phyloP scores from a whole-genome alignment of 2,888 invertebrate genomes.

The Conistra vaccinii region DNA sequence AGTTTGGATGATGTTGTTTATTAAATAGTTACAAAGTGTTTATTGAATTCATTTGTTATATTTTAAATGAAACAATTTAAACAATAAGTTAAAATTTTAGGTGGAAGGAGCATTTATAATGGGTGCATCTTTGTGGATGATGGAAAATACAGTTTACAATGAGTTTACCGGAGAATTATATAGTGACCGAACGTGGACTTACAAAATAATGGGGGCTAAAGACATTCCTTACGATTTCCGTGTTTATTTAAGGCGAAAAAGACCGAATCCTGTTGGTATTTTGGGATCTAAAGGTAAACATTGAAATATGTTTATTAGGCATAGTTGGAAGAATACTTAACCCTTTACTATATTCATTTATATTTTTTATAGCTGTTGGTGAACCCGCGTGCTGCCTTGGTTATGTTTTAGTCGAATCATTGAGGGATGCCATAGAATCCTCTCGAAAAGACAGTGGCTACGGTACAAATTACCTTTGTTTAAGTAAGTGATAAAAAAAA shows the following conservation, averaged over 20 bases:
- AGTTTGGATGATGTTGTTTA: not conserved
- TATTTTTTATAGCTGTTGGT: conserved; percentile 67
- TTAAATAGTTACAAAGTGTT: not conserved
- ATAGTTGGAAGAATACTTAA: not conserved
- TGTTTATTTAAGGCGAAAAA: conserved; percentile 70
- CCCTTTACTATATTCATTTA: not conserved
- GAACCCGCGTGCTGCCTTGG: conserved; percentile 73
- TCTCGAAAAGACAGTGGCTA: conserved; percentile 72
- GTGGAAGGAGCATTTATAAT: conserved; percentile 92
- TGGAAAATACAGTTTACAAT: conserved; percentile 72
- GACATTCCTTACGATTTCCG: conserved; percentile 77
- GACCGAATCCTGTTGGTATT: conserved; percentile 76
- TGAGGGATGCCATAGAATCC: conserved; percentile 71
- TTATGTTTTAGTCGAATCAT: conserved; percentile 71
- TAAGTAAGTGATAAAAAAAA: conserved; percentile 68
- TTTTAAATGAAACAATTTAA: not conserved
- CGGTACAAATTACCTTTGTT: conserved; percentile 63
- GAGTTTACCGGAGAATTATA: conserved; percentile 71
- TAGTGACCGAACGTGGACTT: conserved; percentile 76
- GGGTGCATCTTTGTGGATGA: conserved; percentile 69
- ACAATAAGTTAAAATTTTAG: conserved; percentile 60
- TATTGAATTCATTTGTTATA: too few species aligned
- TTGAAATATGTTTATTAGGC: too few species aligned
- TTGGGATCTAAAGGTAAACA: conserved; percentile 76
- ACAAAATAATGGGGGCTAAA: conserved; percentile 75